A percentile compares a stretch with the other conserved stretches of the same genome.
Evolutionary conservation across 1,140 invertebrate species (phyloP).

Genomic region (Nixonia krombeini): DNA sequence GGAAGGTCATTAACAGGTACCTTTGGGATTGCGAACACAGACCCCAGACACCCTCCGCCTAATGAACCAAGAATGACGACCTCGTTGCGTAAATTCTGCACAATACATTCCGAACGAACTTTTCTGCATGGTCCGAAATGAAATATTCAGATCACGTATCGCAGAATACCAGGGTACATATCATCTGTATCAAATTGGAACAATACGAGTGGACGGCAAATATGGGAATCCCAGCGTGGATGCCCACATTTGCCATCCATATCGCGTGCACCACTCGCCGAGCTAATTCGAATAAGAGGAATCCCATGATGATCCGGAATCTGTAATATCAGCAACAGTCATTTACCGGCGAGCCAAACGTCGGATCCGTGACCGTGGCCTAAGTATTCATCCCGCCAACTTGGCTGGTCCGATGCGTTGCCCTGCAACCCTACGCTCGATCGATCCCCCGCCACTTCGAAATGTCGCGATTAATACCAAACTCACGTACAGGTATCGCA

Average conservation of each 20-base stretch:
- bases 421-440: neutral
- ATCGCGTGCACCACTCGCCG: constrained; percentile 13
- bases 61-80: too few species aligned
- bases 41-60: too few species aligned
- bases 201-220: constrained; percentile 25
- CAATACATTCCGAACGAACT: constrained; percentile 1
- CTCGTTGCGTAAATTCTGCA: constrained; percentile 4
- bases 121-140: constrained; percentile 20
- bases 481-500: neutral
- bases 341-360: constrained; percentile 7
- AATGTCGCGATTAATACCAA: neutral
- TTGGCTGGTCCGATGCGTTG: neutral
- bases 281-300: constrained; percentile 30
- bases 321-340: constrained; percentile 19
- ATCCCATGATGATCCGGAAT: constrained; percentile 30
- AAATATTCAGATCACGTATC: constrained; percentile 45
- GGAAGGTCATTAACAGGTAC: too few species aligned
- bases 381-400: neutral
- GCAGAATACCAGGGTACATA: constrained; percentile 22
- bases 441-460: constrained; percentile 1
- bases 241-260: too few species aligned
- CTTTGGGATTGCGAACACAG: too few species aligned
- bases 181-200: constrained; percentile 20
- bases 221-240: constrained; percentile 15
- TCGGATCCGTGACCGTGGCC: constrained; percentile 4